Conservation (phyloP, 2,113 vertebrate genomes). For the Spilogale gracilis region DNA sequence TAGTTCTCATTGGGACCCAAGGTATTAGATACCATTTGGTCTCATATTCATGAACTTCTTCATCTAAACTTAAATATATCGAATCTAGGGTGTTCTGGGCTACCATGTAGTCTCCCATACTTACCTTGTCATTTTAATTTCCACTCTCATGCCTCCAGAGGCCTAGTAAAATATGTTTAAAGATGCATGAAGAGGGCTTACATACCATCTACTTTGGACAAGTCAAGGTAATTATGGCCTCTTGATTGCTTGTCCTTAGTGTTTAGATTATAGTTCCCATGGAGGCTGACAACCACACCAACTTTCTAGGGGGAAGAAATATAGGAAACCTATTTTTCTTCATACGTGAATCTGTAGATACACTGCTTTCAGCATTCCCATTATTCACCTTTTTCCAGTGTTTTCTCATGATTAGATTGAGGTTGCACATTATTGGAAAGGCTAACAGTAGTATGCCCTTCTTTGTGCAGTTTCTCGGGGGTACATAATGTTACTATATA, state of each 20-base stretch:
- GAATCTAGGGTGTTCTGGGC: not conserved
- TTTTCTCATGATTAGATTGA: not conserved
- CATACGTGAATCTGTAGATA: not conserved
- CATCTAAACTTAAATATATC: constrained; percentile 17
- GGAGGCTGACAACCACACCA: not conserved
- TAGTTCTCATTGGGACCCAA: not conserved
- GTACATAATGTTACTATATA: not conserved
- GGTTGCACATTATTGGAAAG: not conserved
- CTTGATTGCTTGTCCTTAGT: not conserved
- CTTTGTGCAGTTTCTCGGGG: not conserved
- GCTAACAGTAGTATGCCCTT: not conserved
- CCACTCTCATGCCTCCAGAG: not conserved
- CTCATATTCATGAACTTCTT: constrained; percentile 9
- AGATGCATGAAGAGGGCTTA: not conserved
- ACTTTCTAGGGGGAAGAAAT: constrained; percentile 5
- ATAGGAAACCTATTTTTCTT: constrained; percentile 31
- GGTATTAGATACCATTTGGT: not conserved
- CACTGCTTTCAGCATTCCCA: constrained; percentile 5
- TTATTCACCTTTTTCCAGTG: not conserved
- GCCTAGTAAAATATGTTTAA: not conserved
- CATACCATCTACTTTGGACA: not conserved
- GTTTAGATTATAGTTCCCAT: not conserved
- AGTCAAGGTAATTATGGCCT: not conserved
- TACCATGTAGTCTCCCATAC: not conserved
- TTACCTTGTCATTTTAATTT: constrained; percentile 3